These are phyloP conservation scores for Empis livida DNA, from an alignment of 2,888 invertebrate genomes.

Conservation along the genomic window DNA sequence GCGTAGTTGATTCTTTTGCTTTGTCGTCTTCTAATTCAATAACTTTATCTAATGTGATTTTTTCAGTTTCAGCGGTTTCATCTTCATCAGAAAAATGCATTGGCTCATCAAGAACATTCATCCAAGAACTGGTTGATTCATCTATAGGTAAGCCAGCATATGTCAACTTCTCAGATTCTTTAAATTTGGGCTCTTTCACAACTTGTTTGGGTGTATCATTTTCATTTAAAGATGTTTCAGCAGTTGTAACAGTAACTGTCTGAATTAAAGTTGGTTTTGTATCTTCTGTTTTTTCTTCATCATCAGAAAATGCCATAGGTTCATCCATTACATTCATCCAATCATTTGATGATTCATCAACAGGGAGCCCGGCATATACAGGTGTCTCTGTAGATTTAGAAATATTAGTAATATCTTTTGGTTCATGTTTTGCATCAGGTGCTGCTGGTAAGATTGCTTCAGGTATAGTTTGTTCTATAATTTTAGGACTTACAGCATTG, in stretches of 20 bases:
- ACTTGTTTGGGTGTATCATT: not conserved
- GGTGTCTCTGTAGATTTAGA: too few relatives aligned
- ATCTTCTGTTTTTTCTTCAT: conserved; percentile 13
- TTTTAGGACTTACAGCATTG: too few relatives aligned
- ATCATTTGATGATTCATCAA: conserved; percentile 21
- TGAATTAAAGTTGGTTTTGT: not conserved
- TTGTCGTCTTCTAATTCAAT: too few relatives aligned
- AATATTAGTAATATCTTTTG: too few relatives aligned
- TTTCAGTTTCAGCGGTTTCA: conserved; percentile 5
- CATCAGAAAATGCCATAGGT: conserved; percentile 18
- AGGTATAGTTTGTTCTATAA: too few relatives aligned
- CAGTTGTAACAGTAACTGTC: not conserved
- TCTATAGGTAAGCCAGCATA: conserved; percentile 25
- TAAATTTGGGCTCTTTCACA: not conserved
- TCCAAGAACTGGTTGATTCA: conserved; percentile 24
- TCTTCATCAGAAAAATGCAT: conserved; percentile 29
- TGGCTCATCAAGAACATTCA: conserved; percentile 30
- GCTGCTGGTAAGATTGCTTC: too few relatives aligned
- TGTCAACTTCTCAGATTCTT: not conserved
- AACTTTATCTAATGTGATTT: not conserved
- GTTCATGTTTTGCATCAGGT: too few relatives aligned
- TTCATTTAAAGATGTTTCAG: not conserved
- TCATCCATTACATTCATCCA: conserved; percentile 33
- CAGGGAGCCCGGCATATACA: conserved; percentile 23
- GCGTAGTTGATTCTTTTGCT: too few relatives aligned